Conservation (phyloP, 2,113 vertebrate species). For the Agelaius phoeniceus region DNA sequence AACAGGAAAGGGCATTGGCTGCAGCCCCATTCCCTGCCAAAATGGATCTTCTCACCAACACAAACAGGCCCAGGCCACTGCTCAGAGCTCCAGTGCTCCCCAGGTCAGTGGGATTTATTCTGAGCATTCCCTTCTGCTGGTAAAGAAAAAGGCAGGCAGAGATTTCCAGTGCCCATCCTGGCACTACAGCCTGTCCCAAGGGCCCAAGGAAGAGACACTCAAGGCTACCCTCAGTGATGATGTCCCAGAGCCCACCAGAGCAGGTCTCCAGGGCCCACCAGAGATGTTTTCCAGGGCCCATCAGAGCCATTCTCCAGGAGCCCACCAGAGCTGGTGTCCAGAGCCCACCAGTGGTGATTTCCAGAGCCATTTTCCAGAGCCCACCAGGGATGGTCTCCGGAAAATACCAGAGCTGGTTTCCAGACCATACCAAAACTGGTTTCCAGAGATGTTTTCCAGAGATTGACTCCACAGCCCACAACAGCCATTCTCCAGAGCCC, state of each 20-base stretch:
- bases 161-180: rapidly evolving
- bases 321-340: neutral
- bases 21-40: neutral
- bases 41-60: neutral
- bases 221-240: rapidly evolving
- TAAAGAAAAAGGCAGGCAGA: neutral
- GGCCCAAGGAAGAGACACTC: neutral
- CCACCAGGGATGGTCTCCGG: too few species aligned
- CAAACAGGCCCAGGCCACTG: rapidly evolving
- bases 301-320: neutral
- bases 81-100: rapidly evolving
- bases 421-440: neutral
- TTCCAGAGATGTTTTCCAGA: neutral
- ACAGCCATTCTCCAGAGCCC: neutral
- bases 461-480: neutral
- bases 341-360: rapidly evolving
- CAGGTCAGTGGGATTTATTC: neutral
- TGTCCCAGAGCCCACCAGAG: neutral
- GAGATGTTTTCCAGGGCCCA: neutral
- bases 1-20: rapidly evolving
- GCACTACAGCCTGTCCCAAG: neutral
- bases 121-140: neutral
- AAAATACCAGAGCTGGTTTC: neutral
- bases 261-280: neutral
- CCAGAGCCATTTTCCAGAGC: rapidly evolving